These are phyloP conservation scores for Paguma larvata DNA, from an alignment of 2,797 vertebrate species.

Conservation along the genomic window DNA sequence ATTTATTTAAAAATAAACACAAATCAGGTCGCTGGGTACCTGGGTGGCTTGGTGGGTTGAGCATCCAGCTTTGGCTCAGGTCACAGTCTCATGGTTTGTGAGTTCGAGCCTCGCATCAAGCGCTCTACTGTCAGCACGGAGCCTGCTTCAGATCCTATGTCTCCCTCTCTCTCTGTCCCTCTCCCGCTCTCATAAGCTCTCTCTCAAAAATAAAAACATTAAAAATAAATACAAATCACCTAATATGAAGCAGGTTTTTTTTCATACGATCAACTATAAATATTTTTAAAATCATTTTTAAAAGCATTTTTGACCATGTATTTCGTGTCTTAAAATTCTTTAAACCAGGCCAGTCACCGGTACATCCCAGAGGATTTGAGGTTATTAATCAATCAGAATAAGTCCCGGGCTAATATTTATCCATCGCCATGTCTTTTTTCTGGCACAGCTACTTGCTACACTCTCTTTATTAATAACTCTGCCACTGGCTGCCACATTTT, in stretches of 20 bases:
- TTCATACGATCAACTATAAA: not conserved
- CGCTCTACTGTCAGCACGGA: no score
- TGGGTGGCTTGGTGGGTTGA: no score
- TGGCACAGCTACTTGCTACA: no score
- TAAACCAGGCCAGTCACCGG: not conserved
- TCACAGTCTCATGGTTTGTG: no score
- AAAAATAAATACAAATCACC: not conserved
- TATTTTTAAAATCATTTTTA: not conserved
- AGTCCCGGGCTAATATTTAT: not conserved
- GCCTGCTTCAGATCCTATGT: no score
- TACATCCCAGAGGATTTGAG: not conserved
- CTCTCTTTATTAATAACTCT: not conserved
- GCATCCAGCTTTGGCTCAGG: no score
- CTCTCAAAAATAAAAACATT: no score
- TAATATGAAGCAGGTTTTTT: not conserved
- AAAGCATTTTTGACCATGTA: not conserved
- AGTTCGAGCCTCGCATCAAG: no score
- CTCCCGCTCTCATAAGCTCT: no score
- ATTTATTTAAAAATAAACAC: not conserved
- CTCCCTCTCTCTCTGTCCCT: no score
- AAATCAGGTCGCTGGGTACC: not conserved
- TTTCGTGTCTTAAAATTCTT: not conserved
- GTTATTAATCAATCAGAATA: not conserved
- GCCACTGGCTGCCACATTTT: not conserved
- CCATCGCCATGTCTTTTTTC: not conserved